Conservation (phyloP, 1,140 invertebrate genomes). For the Euborellia annulipes region DNA sequence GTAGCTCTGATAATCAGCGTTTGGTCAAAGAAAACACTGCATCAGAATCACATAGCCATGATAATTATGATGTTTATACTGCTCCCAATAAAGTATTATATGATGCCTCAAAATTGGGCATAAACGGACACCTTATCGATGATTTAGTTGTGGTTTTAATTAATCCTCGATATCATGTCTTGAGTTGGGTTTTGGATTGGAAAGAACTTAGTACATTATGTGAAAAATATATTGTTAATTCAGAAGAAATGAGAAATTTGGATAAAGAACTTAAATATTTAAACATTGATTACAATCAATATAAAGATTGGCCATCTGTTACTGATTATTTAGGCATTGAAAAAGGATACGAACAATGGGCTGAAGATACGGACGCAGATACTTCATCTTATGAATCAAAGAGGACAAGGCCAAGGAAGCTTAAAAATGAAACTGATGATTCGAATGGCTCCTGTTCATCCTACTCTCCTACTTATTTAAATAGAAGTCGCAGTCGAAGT, state of each 20-base stretch:
- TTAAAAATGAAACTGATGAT: too few species aligned
- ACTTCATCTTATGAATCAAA: too few species aligned
- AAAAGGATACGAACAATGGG: slow-evolving; percentile 37
- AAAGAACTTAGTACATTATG: slow-evolving; percentile 36
- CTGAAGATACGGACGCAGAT: slow-evolving; percentile 27
- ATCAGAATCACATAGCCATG: slow-evolving; percentile 29
- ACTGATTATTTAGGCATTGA: slow-evolving; percentile 34
- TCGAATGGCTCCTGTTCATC: background rate
- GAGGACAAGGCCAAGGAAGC: too few species aligned
- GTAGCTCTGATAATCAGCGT: slow-evolving; percentile 26
- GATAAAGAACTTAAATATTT: slow-evolving; percentile 44
- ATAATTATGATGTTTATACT: slow-evolving; percentile 32
- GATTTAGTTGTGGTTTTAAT: slow-evolving; percentile 42
- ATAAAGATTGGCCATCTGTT: slow-evolving; percentile 36
- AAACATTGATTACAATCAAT: slow-evolving; percentile 46
- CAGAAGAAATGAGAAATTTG: slow-evolving; percentile 37
- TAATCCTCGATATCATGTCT: slow-evolving; percentile 40
- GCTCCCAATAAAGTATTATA: slow-evolving; percentile 30
- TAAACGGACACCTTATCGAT: slow-evolving; percentile 39
- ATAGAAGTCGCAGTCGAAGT: too few species aligned
- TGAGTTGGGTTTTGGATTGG: slow-evolving; percentile 44
- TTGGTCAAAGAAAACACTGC: slow-evolving; percentile 28
- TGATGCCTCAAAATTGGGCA: slow-evolving; percentile 33
- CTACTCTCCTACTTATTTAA: too few species aligned
- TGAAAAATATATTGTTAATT: slow-evolving; percentile 39